Evolutionary conservation across 2,113 vertebrate species (phyloP), one percentile per base, ranked within the genome.

Genomic region (Entelurus aequoreus): DNA sequence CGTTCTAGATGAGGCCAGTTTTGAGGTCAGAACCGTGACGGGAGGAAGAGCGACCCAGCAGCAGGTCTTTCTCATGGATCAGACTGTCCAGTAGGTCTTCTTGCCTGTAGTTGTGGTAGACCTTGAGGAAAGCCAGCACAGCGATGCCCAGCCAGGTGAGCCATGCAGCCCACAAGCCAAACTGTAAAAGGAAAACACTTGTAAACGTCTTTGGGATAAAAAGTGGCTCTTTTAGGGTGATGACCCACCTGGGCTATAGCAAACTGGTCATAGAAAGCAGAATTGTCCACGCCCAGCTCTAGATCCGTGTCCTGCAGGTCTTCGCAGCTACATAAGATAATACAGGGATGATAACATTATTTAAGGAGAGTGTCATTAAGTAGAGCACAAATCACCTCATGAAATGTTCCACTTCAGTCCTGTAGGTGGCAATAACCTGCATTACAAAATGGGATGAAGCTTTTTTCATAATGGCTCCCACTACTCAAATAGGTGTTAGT

Each of bases 111-210:
- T 93, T 98, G 82, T 94, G 92, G 83, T 96, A 96, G 50, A 98
- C 97, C 78, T 94, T 97, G 81, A 98, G 88, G 88, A 99, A 99
- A 58, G 97, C 94, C 88, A 98, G 88, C 60, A 91, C 83, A 10
- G 94, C 89, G 65, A 97, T 92, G 50, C 90, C 94, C 46, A 98
- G 86, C 97, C 96, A 99, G 48, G 93, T 92, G 77, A 98, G 88
- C 97, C 97, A 99, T 6, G 94, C 90, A 38, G 94, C 94, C 97
- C 97, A 99, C 57, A 99, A 90, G 51, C 95, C 96, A 53, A 96
- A 96, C 97, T 99, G 69, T 38, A 84, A 60, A 54, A 47, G 36
- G 54, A 55, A 57, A 11, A 12, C 15, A 46, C 49, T 28, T 5
- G 42, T 15, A 11, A 7, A 6, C 16, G 0, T 46, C 2, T 44